A percentile compares a stretch with the other conserved stretches of the same genome.
These are phyloP conservation scores for Drosophila hamatofila DNA, from an alignment of 2,888 invertebrate species.

Conservation along the genomic window DNA sequence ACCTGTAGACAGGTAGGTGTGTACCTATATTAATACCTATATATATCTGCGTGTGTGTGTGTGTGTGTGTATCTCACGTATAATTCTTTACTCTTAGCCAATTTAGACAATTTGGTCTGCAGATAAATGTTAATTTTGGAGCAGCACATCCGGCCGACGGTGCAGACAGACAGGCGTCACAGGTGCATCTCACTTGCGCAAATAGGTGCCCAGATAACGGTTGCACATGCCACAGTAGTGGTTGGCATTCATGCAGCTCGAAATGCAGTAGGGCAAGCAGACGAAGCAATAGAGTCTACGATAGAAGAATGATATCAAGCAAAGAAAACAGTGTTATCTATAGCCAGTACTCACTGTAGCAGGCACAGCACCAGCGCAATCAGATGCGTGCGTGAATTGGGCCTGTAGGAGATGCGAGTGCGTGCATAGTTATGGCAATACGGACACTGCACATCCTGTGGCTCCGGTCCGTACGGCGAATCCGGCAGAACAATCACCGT, in stretches of 20 bases:
- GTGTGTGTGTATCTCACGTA: constrained; percentile 5
- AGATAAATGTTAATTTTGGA: constrained; percentile 8
- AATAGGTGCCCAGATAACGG: constrained; percentile 77
- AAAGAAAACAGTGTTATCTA: too few relatives aligned
- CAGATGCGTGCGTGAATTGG: constrained; percentile 86
- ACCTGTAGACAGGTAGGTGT: neutral
- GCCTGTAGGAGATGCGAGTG: constrained; percentile 84
- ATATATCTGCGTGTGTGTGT: constrained; percentile 1
- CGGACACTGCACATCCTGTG: constrained; percentile 85
- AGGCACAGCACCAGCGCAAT: constrained; percentile 86
- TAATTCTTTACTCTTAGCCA: constrained; percentile 9
- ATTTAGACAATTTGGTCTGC: constrained; percentile 12
- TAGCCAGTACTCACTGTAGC: constrained; percentile 76
- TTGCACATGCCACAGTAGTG: constrained; percentile 83
- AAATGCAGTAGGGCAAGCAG: constrained; percentile 81
- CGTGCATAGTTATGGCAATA: constrained; percentile 85
- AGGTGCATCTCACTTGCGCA: constrained; percentile 49
- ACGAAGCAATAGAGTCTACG: constrained; percentile 80
- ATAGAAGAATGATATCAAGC: too few relatives aligned
- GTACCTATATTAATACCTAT: neutral
- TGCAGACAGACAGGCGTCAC: neutral
- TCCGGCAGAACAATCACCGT: constrained; percentile 75
- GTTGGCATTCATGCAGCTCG: constrained; percentile 79
- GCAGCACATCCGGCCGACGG: constrained; percentile 9
- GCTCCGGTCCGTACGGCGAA: constrained; percentile 84